phyloP scores from a whole-genome alignment of 2,113 vertebrate species.

The Dasyurus viverrinus region DNA sequence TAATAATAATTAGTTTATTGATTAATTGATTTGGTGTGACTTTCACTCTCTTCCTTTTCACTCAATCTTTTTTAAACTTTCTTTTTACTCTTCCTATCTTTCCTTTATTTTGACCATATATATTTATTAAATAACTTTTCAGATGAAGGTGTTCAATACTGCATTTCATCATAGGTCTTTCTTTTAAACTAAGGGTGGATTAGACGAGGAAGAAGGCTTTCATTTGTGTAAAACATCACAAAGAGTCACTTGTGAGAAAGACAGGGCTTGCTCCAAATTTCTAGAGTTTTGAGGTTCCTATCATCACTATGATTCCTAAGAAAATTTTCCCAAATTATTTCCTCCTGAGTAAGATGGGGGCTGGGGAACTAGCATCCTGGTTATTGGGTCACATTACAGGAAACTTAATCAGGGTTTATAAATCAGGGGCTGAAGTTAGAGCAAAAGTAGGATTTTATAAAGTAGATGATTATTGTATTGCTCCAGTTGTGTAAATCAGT shows the following conservation, averaged over 20 bases:
- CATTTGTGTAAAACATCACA: background rate
- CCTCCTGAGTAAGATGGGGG: background rate
- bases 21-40: background rate
- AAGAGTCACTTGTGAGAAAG: background rate
- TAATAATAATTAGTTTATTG: background rate
- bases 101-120: background rate
- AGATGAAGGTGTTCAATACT: background rate
- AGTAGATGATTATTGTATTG: conserved; percentile 75
- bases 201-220: background rate
- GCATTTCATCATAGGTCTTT: background rate
- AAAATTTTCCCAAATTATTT: background rate
- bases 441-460: conserved; percentile 77
- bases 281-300: background rate
- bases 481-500: conserved; percentile 77
- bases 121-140: background rate
- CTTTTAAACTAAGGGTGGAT: background rate
- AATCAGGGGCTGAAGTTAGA: conserved; percentile 75
- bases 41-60: background rate
- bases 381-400: conserved; percentile 49
- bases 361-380: background rate
- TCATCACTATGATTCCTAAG: background rate
- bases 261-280: background rate
- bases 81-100: background rate
- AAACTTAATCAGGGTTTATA: conserved; percentile 74
- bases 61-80: background rate